A percentile compares a stretch with the other conserved stretches of the same genome.
Evolutionary conservation across 2,113 vertebrate species (phyloP).

Genomic region (Sisor rabdophorus): DNA sequence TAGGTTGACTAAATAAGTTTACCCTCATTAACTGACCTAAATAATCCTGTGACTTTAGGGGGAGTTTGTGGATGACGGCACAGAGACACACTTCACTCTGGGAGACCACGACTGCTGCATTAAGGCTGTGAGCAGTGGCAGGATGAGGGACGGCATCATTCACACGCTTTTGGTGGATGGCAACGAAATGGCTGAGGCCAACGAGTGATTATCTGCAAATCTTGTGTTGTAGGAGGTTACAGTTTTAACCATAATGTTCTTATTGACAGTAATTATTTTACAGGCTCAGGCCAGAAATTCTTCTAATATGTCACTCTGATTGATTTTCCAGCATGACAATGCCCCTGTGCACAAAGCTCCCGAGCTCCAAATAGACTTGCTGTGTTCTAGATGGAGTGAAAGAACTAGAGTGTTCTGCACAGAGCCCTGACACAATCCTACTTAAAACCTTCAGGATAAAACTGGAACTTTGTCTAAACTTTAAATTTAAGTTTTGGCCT

Average conservation of each 20-base stretch:
- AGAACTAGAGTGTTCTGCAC: no score
- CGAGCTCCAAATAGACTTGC: no score
- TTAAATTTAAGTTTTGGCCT: background rate
- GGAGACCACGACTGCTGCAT: conserved; percentile 87
- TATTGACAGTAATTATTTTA: background rate
- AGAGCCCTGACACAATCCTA: no score
- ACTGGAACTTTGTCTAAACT: background rate
- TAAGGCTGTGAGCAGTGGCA: conserved; percentile 97
- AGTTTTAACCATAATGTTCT: conserved; percentile 7
- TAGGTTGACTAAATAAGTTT: background rate
- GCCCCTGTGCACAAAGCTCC: no score
- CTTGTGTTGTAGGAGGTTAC: background rate
- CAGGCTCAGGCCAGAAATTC: background rate
- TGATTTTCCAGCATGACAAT: no score
- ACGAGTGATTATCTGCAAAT: conserved; percentile 65
- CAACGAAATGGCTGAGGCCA: conserved; percentile 80
- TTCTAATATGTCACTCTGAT: no score
- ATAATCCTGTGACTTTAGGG: conserved; percentile 67
- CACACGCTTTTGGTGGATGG: conserved; percentile 89
- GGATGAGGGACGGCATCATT: conserved; percentile 89
- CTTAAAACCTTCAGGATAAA: background rate
- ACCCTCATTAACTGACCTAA: background rate
- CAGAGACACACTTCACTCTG: conserved; percentile 92
- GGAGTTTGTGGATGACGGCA: conserved; percentile 98
- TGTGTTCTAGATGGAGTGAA: no score